Percentiles rank a stretch among this genome's conserved stretches.
Conservation (phyloP, 2,113 vertebrate species). For the Aegotheles bennettii region DNA sequence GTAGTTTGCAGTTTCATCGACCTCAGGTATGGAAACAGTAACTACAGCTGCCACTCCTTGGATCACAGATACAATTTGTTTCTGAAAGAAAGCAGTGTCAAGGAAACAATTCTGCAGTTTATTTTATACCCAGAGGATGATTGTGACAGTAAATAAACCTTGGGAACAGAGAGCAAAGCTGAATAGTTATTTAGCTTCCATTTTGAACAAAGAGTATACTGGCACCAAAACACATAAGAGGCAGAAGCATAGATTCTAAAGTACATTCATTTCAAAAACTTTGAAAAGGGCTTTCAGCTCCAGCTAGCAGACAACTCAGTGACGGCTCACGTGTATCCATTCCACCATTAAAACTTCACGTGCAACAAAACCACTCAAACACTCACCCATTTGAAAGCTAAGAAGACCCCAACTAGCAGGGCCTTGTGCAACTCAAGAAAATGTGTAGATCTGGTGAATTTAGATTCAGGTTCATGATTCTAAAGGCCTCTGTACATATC, state of each 20-base stretch:
- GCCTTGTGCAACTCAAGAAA: background rate
- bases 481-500: rapidly evolving
- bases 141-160: background rate
- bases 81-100: conserved; percentile 63
- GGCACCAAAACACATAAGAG: background rate
- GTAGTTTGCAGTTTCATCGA: conserved; percentile 79
- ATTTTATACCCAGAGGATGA: background rate
- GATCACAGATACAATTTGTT: conserved; percentile 75
- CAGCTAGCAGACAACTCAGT: background rate
- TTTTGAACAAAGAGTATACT: background rate
- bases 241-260: background rate
- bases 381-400: background rate
- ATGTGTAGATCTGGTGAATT: background rate
- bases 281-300: background rate
- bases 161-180: background rate
- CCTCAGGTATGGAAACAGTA: conserved; percentile 74
- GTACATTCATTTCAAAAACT: background rate
- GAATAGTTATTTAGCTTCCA: background rate
- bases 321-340: background rate
- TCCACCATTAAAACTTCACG: background rate
- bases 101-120: background rate
- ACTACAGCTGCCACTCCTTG: conserved; percentile 79
- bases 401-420: background rate
- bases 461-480: background rate
- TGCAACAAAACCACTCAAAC: background rate